Conservation (phyloP, 2,888 invertebrate species). For the Eulithis prunata region DNA sequence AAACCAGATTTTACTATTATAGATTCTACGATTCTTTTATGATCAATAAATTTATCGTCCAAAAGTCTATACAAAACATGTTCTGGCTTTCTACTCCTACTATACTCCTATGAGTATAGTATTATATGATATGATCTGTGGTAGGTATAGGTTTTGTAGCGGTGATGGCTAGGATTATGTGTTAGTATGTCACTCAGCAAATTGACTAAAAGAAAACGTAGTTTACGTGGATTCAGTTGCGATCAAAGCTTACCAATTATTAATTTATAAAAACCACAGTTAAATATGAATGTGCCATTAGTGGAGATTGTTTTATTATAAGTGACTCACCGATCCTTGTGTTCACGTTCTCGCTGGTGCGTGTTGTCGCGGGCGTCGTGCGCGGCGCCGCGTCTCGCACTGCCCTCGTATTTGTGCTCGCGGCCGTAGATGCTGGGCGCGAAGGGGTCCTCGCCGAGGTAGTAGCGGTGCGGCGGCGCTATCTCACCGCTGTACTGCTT, state of each 20-base stretch:
- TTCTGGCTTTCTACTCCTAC: too few species aligned
- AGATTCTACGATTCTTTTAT: slow-evolving; percentile 24
- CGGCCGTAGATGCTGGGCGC: slow-evolving; percentile 92
- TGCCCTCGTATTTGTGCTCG: slow-evolving; percentile 92
- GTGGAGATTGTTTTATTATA: neutral
- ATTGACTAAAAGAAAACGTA: too few species aligned
- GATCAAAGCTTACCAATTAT: too few species aligned
- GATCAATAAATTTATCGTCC: neutral
- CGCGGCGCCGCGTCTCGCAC: slow-evolving; percentile 78
- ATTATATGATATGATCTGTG: neutral
- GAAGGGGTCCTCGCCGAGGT: slow-evolving; percentile 94
- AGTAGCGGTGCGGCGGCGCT: slow-evolving; percentile 89
- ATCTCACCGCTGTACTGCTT: slow-evolving; percentile 79
- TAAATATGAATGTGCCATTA: too few species aligned
- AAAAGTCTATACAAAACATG: neutral
- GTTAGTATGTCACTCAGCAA: neutral
- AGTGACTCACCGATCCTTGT: slow-evolving; percentile 75
- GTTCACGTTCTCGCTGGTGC: slow-evolving; percentile 67
- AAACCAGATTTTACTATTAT: slow-evolving; percentile 31
- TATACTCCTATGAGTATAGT: too few species aligned
- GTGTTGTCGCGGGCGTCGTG: slow-evolving; percentile 70
- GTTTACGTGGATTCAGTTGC: too few species aligned
- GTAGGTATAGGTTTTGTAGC: too few species aligned
- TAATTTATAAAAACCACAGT: too few species aligned
- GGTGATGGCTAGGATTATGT: neutral